These are phyloP conservation scores for Macaria notata DNA, from an alignment of 2,888 invertebrate species.

Conservation along the genomic window DNA sequence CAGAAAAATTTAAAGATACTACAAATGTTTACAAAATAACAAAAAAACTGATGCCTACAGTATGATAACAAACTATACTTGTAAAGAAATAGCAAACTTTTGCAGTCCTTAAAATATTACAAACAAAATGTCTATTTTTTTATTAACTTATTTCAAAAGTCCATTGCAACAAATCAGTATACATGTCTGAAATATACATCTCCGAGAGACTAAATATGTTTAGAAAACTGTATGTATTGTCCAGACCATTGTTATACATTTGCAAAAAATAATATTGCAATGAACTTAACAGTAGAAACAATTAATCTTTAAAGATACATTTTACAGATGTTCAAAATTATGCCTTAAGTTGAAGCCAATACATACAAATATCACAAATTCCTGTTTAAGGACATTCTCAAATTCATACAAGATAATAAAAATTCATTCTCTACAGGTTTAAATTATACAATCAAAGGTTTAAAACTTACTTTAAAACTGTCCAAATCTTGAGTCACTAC, in stretches of 20 bases:
- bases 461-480: constrained; percentile 79
- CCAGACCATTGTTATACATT: constrained; percentile 47
- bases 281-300: constrained; percentile 39
- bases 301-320: constrained; percentile 35
- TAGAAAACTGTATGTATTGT: constrained; percentile 55
- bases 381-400: constrained; percentile 58
- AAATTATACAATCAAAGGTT: constrained; percentile 68
- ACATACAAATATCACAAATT: constrained; percentile 72
- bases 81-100: constrained; percentile 71
- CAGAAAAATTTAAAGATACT: constrained; percentile 46
- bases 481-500: constrained; percentile 70
- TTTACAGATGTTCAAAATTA: constrained; percentile 40
- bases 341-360: constrained; percentile 59
- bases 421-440: constrained; percentile 73
- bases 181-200: constrained; percentile 45
- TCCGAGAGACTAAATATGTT: constrained; percentile 55
- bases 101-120: constrained; percentile 68
- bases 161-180: constrained; percentile 53
- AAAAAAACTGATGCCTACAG: constrained; percentile 52
- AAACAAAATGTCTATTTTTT: constrained; percentile 55
- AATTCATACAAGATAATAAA: constrained; percentile 59
- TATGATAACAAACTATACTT: constrained; percentile 51
- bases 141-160: constrained; percentile 59
- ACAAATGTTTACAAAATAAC: constrained; percentile 47
- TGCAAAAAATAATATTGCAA: constrained; percentile 52